A percentile compares a stretch with the other conserved stretches of the same genome.
phyloP scores from a whole-genome alignment of 2,797 vertebrate genomes.

The Sebastiscus albofasciatus region DNA sequence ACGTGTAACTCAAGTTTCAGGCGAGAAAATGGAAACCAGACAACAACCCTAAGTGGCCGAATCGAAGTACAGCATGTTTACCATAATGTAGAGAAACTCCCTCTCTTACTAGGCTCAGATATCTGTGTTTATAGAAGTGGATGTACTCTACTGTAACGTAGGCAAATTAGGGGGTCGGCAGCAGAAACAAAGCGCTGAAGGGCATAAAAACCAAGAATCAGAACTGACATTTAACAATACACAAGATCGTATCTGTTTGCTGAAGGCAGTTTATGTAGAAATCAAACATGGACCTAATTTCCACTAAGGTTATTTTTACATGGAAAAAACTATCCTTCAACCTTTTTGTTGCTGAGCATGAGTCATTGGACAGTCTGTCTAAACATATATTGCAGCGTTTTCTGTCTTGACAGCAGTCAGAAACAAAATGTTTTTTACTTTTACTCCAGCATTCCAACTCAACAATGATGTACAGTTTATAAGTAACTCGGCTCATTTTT shows the following conservation, averaged over 20 bases:
- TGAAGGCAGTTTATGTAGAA: background rate
- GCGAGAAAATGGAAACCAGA: conserved; percentile 48
- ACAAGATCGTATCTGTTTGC: background rate
- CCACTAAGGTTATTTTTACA: background rate
- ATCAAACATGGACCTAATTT: conserved; percentile 1
- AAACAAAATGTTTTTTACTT: background rate
- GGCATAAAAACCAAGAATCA: background rate
- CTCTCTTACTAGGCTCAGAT: conserved; percentile 9
- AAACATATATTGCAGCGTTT: background rate
- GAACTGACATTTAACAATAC: conserved; percentile 2
- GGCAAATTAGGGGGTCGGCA: background rate
- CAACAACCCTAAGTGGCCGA: background rate
- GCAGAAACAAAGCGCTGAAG: background rate
- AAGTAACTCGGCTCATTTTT: background rate
- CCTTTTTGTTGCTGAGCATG: background rate
- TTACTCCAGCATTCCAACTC: background rate
- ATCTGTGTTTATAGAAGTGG: conserved; percentile 31
- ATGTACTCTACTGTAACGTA: background rate
- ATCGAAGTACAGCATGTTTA: conserved; percentile 14
- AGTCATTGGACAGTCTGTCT: conserved; percentile 15
- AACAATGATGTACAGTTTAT: background rate
- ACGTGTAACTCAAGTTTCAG: conserved; percentile 22
- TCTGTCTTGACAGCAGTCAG: background rate
- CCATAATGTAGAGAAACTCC: conserved; percentile 15
- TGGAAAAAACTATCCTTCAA: background rate